Conservation (phyloP, 1,140 invertebrate species). For the Meloidogyne hapla region DNA sequence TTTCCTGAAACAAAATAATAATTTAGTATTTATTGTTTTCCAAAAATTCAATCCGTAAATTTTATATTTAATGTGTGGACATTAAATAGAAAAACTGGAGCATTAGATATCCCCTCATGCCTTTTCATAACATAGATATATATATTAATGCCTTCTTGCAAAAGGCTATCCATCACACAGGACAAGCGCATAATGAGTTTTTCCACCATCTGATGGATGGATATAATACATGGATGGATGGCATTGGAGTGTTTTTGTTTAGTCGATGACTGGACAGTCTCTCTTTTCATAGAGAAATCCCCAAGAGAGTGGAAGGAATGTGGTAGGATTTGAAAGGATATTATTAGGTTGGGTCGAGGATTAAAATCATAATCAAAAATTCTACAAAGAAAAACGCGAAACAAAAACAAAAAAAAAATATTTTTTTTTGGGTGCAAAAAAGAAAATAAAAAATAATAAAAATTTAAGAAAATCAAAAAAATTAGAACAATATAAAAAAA, state of each 20-base stretch:
- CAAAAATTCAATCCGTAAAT: not conserved
- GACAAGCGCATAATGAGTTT: constrained; percentile 2
- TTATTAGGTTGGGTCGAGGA: not conserved
- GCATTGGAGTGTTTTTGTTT: constrained; percentile 1
- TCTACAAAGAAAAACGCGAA: not conserved
- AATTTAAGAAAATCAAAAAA: no score
- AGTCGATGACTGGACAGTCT: not conserved
- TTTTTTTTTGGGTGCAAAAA: not conserved
- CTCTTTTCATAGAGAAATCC: not conserved
- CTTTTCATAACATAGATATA: not conserved
- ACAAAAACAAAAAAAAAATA: not conserved
- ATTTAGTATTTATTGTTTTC: not conserved
- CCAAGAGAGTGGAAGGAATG: not conserved
- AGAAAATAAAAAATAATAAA: not conserved
- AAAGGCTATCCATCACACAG: not conserved
- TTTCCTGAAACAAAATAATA: not conserved
- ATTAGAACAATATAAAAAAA: no score
- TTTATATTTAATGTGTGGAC: not conserved
- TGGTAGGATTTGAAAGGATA: not conserved
- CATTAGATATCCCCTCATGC: not conserved
- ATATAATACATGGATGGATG: constrained; percentile 5
- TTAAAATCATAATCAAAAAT: not conserved
- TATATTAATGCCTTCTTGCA: constrained; percentile 6
- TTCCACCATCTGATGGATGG: not conserved
- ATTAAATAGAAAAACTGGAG: not conserved